These are phyloP conservation scores for Spheniscus mendiculus DNA, from an alignment of 2,113 vertebrate species.

Conservation along the genomic window DNA sequence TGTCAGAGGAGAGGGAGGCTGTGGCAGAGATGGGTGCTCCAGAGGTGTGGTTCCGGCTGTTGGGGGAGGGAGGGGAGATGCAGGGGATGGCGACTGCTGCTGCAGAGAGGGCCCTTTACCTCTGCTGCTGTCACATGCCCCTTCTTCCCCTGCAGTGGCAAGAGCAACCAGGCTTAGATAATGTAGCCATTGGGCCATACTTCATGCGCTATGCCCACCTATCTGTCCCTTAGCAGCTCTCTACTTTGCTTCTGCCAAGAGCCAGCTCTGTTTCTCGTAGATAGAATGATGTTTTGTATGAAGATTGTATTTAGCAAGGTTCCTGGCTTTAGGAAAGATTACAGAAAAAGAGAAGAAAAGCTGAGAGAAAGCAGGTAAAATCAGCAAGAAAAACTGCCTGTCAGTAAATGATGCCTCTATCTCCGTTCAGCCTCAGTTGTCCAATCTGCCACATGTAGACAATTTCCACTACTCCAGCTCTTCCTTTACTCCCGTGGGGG, in stretches of 20 bases:
- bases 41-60: neutral
- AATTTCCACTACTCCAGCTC: neutral
- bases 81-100: neutral
- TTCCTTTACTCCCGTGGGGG: neutral
- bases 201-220: neutral
- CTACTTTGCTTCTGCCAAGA: neutral
- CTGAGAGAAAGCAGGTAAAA: neutral
- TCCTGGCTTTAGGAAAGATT: neutral
- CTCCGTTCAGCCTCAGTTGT: neutral
- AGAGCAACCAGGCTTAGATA: neutral
- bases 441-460: neutral
- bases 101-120: neutral
- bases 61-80: neutral
- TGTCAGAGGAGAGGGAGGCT: neutral
- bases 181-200: neutral
- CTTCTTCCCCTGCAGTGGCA: neutral
- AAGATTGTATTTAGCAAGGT: neutral
- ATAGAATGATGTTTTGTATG: neutral
- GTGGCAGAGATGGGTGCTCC: neutral
- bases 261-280: neutral
- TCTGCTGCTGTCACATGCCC: neutral
- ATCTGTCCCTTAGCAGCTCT: neutral
- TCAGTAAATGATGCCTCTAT: neutral
- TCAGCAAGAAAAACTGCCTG: neutral
- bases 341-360: neutral